A percentile compares a stretch with the other conserved stretches of the same genome.
phyloP scores from a whole-genome alignment of 2,888 invertebrate species.

The Mamestra brassicae region DNA sequence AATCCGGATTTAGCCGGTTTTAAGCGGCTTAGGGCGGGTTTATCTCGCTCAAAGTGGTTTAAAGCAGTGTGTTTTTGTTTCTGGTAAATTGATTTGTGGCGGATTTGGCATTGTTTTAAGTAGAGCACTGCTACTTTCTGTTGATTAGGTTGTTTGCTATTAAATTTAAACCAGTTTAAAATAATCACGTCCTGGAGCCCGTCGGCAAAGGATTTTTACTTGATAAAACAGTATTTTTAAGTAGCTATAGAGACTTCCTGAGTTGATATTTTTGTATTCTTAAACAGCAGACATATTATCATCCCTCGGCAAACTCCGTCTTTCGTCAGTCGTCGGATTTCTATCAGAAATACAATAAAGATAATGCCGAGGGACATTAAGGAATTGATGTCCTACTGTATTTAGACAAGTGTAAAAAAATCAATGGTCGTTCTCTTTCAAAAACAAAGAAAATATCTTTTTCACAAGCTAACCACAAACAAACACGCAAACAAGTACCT shows the following conservation, averaged over 20 bases:
- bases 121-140: constrained; percentile 17
- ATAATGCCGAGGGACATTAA: too few species aligned
- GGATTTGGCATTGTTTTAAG: constrained; percentile 27
- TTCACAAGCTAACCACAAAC: not conserved
- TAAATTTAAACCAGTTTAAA: too few species aligned
- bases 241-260: too few species aligned
- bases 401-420: constrained; percentile 6
- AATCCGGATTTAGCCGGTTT: constrained; percentile 86
- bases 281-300: too few species aligned
- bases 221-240: too few species aligned
- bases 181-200: too few species aligned
- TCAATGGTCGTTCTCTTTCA: not conserved
- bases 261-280: too few species aligned
- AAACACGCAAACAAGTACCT: constrained; percentile 13
- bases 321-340: too few species aligned
- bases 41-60: constrained; percentile 81
- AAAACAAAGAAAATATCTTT: not conserved
- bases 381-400: too few species aligned
- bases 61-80: constrained; percentile 66
- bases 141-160: not conserved
- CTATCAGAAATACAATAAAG: too few species aligned
- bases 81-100: constrained; percentile 52
- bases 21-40: constrained; percentile 82
- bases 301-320: too few species aligned
- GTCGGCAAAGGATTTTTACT: too few species aligned